Percentiles rank a stretch among this genome's conserved stretches.
These are phyloP conservation scores for Erebia aethiops DNA, from an alignment of 2,888 invertebrate genomes.

Conservation along the genomic window DNA sequence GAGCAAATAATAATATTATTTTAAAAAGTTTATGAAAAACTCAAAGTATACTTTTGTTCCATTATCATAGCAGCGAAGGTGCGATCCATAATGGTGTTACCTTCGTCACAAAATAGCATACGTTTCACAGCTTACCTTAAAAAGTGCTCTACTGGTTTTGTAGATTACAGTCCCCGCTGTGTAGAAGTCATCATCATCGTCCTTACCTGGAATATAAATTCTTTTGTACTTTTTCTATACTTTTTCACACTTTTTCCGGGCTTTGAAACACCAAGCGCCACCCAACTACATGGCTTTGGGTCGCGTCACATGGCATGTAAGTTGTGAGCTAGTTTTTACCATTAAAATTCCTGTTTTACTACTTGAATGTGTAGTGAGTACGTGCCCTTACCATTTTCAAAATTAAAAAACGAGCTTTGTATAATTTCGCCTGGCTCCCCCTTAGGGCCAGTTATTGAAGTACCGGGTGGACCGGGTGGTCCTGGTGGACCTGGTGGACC, in stretches of 20 bases:
- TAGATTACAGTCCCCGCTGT: slow-evolving; percentile 60
- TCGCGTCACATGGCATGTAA: no score
- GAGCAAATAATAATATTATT: no score
- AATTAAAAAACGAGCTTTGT: slow-evolving; percentile 24
- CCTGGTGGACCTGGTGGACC: slow-evolving; percentile 41
- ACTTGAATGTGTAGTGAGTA: background rate
- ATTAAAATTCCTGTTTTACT: no score
- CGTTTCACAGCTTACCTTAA: slow-evolving; percentile 52
- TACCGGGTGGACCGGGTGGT: slow-evolving; percentile 55
- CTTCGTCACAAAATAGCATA: slow-evolving; percentile 15
- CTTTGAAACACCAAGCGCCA: no score
- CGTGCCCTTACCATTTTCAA: slow-evolving; percentile 10
- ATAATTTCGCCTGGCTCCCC: slow-evolving; percentile 60
- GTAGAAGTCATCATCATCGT: slow-evolving; percentile 59
- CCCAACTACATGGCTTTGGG: no score
- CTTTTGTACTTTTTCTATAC: no score
- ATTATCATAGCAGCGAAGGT: no score
- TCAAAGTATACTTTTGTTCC: no score
- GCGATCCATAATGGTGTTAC: no score
- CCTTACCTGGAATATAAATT: slow-evolving; percentile 29
- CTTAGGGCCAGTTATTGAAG: slow-evolving; percentile 62
- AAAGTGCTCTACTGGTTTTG: slow-evolving; percentile 55
- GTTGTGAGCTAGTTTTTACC: no score
- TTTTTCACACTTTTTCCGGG: no score
- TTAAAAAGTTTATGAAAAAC: no score